Conservation (phyloP, 2,113 vertebrate species). For the Machaerirhynchus nigripectus region DNA sequence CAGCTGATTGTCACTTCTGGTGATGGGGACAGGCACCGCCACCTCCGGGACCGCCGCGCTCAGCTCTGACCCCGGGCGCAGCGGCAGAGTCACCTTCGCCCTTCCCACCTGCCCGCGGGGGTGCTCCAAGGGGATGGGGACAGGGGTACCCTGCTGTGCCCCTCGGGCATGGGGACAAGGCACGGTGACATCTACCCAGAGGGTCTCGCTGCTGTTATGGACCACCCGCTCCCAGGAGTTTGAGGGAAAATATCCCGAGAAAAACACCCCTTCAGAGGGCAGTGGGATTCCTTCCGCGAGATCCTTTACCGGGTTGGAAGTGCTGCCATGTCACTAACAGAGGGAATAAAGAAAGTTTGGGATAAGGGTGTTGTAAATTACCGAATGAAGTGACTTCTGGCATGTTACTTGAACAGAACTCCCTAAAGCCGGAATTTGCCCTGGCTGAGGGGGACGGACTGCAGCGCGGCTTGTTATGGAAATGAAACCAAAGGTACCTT, state of each 20-base stretch:
- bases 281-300: background rate
- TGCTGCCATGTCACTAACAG: rapidly evolving
- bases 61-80: background rate
- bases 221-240: background rate
- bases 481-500: background rate
- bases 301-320: rapidly evolving
- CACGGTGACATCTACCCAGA: rapidly evolving
- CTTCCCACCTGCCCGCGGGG: rapidly evolving
- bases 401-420: rapidly evolving
- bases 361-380: background rate
- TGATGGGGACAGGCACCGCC: background rate
- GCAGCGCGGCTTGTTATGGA: rapidly evolving
- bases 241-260: background rate
- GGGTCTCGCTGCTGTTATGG: rapidly evolving
- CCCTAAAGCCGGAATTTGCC: background rate
- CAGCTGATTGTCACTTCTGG: background rate
- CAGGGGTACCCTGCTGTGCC: background rate
- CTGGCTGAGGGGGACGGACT: rapidly evolving
- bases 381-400: rapidly evolving
- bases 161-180: rapidly evolving
- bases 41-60: rapidly evolving
- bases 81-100: background rate
- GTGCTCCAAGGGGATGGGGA: rapidly evolving
- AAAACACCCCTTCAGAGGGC: background rate
- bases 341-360: background rate